These are phyloP conservation scores for Arbacia lixula DNA, from an alignment of 53 echinoderm and acorn worm species.

Conservation along the genomic window DNA sequence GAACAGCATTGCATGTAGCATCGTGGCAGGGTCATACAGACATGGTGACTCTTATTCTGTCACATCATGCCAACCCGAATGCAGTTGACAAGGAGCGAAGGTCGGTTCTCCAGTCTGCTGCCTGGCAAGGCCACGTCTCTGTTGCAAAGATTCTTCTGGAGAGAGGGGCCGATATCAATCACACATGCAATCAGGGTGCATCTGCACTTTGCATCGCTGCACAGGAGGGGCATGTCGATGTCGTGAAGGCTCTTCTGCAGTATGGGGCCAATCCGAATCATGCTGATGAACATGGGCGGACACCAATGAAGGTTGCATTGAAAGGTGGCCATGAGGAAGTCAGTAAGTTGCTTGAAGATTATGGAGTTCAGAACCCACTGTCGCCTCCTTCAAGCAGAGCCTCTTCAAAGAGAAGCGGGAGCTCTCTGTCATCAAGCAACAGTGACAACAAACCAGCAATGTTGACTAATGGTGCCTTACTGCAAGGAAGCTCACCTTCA, in stretches of 20 bases:
- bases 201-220: constrained; percentile 98
- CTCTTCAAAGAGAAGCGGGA: constrained; percentile 71
- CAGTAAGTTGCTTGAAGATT: constrained; percentile 91
- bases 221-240: constrained; percentile 95
- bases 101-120: constrained; percentile 96
- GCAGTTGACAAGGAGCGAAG: constrained; percentile 88
- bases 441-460: constrained; percentile 77
- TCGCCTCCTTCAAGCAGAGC: constrained; percentile 70
- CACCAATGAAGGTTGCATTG: constrained; percentile 96
- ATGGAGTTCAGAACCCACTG: constrained; percentile 83
- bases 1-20: constrained; percentile 96
- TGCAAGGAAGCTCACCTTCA: constrained; percentile 87
- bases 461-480: constrained; percentile 87
- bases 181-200: constrained; percentile 99
- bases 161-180: constrained; percentile 85
- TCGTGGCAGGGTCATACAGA: constrained; percentile 98
- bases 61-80: constrained; percentile 77
- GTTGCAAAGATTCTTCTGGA: constrained; percentile 80
- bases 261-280: constrained; percentile 98
- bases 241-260: constrained; percentile 85
- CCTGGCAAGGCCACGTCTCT: constrained; percentile 97
- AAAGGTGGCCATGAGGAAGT: constrained; percentile 90
- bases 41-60: constrained; percentile 81
- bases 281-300: constrained; percentile 96
- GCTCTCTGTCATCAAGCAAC: constrained; percentile 87